Conservation (phyloP, 1,140 invertebrate species). For the Leptinotarsa lineolata region DNA sequence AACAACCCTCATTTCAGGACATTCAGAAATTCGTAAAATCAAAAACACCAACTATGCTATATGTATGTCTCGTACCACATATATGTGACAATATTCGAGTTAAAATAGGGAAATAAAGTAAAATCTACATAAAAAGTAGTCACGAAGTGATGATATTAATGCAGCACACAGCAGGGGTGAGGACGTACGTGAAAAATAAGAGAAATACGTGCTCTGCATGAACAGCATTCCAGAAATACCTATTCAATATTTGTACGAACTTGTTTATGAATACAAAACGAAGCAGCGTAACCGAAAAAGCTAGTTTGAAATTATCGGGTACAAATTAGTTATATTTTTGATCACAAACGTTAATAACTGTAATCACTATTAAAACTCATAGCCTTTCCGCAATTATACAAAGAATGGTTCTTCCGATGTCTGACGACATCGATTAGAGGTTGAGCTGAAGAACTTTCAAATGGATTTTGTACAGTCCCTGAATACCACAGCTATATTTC, state of each 20-base stretch:
- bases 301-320: too few species aligned
- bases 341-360: too few species aligned
- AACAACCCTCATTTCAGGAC: too few species aligned
- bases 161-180: conserved; percentile 10
- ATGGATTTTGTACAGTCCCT: too few species aligned
- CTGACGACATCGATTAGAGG: too few species aligned
- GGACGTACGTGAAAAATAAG: conserved; percentile 18
- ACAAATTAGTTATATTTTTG: too few species aligned
- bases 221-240: neutral
- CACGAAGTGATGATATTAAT: conserved; percentile 20
- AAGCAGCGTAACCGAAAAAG: neutral
- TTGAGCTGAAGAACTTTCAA: too few species aligned
- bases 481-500: too few species aligned
- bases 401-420: too few species aligned
- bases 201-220: neutral
- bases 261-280: neutral
- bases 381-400: too few species aligned
- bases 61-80: conserved; percentile 1
- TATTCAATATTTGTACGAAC: neutral
- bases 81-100: conserved; percentile 12
- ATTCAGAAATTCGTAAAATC: neutral
- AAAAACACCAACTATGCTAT: neutral
- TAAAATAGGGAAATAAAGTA: conserved; percentile 13
- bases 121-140: conserved; percentile 20
- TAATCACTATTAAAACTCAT: too few species aligned